Conservation (phyloP, 2,113 vertebrate species). For the Atractosteus spatula region DNA sequence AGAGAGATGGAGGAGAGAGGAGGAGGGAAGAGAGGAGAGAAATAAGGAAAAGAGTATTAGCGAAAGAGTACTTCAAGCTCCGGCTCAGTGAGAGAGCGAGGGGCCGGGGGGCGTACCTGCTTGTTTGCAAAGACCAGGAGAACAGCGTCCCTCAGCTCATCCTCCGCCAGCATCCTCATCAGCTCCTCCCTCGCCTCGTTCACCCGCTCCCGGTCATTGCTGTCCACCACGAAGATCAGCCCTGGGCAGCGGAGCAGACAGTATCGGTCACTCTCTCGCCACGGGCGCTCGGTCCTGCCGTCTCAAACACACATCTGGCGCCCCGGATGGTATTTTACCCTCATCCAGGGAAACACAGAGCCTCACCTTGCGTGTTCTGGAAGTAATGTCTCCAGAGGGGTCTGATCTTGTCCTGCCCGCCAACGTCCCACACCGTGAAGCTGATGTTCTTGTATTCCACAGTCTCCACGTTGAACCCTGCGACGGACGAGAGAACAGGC, state of each 20-base stretch:
- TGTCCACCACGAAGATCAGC: conserved; percentile 96
- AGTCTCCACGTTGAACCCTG: conserved; percentile 94
- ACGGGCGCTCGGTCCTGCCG: conserved; percentile 9
- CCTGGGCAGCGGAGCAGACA: conserved; percentile 54
- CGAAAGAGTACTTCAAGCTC: too few species aligned
- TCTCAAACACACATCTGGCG: conserved; percentile 14
- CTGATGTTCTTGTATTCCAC: conserved; percentile 98
- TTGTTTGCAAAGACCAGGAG: conserved; percentile 95
- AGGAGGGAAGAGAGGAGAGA: too few species aligned
- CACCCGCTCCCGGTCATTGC: conserved; percentile 92
- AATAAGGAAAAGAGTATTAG: too few species aligned
- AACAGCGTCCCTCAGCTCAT: conserved; percentile 90
- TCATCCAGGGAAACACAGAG: neutral
- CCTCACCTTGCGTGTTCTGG: conserved; percentile 93
- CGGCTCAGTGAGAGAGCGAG: too few species aligned
- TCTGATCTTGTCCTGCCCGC: conserved; percentile 96
- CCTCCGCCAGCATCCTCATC: conserved; percentile 95
- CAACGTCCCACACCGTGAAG: conserved; percentile 97
- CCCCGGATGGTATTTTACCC: neutral
- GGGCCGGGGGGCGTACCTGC: conserved; percentile 62
- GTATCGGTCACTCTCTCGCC: conserved; percentile 35
- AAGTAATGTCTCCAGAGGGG: conserved; percentile 97
- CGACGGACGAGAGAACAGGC: conserved; percentile 14
- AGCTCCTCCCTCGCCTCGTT: conserved; percentile 93
- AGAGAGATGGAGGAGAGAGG: too few species aligned